Evolutionary conservation across 1,140 invertebrate species (phyloP).

Genomic region (Cotesia vestalis): DNA sequence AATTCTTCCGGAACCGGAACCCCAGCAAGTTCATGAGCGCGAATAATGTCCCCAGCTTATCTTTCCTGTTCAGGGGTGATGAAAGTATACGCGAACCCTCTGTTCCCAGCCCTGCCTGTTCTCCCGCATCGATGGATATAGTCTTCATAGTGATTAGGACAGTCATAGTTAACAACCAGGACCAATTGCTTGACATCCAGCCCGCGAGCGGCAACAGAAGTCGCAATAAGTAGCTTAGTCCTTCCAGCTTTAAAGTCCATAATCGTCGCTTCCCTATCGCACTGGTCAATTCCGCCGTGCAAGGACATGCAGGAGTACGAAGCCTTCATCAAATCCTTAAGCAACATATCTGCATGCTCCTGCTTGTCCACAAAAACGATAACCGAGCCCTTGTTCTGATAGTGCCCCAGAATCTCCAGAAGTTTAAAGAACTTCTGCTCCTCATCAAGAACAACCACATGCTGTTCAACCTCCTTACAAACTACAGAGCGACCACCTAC

Average conservation of each 20-base stretch:
- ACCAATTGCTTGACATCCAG: constrained; percentile 98
- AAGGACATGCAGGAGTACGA: constrained; percentile 95
- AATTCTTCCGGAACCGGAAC: constrained; percentile 80
- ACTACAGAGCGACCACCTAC: constrained; percentile 98
- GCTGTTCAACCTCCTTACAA: constrained; percentile 97
- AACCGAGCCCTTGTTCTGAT: constrained; percentile 91
- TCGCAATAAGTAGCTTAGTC: constrained; percentile 86
- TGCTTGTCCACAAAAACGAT: constrained; percentile 99
- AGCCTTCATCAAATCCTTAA: constrained; percentile 96
- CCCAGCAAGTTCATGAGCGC: constrained; percentile 87
- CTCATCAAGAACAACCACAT: constrained; percentile 93
- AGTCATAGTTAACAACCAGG: constrained; percentile 98
- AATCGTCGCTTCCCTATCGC: constrained; percentile 97
- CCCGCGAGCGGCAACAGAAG: constrained; percentile 95
- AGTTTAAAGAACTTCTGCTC: constrained; percentile 98
- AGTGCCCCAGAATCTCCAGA: constrained; percentile 92
- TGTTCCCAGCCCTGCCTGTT: constrained; percentile 94
- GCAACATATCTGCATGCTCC: constrained; percentile 94
- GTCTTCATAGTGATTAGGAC: constrained; percentile 99
- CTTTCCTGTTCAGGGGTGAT: constrained; percentile 93
- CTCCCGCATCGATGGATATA: constrained; percentile 98
- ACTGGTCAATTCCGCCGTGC: constrained; percentile 99
- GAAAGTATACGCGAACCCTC: constrained; percentile 97
- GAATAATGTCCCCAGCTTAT: constrained; percentile 92
- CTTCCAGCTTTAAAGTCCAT: constrained; percentile 97